A percentile compares a stretch with the other conserved stretches of the same genome.
phyloP scores from a whole-genome alignment of 1,140 invertebrate genomes.

The Caenorhabditis elegans region DNA sequence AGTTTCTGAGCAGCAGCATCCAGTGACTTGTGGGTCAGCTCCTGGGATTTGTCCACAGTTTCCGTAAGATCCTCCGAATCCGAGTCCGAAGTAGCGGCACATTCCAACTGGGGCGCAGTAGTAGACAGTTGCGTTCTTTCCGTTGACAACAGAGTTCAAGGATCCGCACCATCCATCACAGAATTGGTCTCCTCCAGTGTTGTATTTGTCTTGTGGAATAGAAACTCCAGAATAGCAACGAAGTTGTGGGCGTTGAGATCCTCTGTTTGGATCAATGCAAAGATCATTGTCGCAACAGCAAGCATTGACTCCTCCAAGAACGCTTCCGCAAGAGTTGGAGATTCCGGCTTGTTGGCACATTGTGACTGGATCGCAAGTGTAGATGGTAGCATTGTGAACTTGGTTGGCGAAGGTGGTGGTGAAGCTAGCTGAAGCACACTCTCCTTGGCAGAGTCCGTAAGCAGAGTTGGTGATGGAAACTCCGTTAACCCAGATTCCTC shows the following conservation, averaged over 20 bases:
- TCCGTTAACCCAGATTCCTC: slow-evolving; percentile 38
- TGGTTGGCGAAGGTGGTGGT: slow-evolving; percentile 27
- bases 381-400: slow-evolving; percentile 41
- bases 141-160: slow-evolving; percentile 33
- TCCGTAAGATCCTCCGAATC: slow-evolving; percentile 33
- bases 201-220: slow-evolving; percentile 25
- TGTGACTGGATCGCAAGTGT: slow-evolving; percentile 47
- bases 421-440: slow-evolving; percentile 42
- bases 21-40: slow-evolving; percentile 23
- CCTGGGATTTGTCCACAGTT: slow-evolving; percentile 33
- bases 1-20: slow-evolving; percentile 36
- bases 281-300: slow-evolving; percentile 38
- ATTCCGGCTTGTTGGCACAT: slow-evolving; percentile 35
- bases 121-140: slow-evolving; percentile 37
- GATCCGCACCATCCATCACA: slow-evolving; percentile 39
- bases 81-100: slow-evolving; percentile 36
- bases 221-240: slow-evolving; percentile 47
- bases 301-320: neutral
- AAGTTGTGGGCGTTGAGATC: neutral
- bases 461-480: slow-evolving; percentile 25
- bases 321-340: slow-evolving; percentile 17
- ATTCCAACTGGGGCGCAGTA: slow-evolving; percentile 39
- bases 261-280: slow-evolving; percentile 38
- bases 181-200: slow-evolving; percentile 23
- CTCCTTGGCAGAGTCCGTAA: slow-evolving; percentile 40